These are phyloP conservation scores for Eonycteris spelaea DNA, from an alignment of 2,113 vertebrate species.

Conservation along the genomic window DNA sequence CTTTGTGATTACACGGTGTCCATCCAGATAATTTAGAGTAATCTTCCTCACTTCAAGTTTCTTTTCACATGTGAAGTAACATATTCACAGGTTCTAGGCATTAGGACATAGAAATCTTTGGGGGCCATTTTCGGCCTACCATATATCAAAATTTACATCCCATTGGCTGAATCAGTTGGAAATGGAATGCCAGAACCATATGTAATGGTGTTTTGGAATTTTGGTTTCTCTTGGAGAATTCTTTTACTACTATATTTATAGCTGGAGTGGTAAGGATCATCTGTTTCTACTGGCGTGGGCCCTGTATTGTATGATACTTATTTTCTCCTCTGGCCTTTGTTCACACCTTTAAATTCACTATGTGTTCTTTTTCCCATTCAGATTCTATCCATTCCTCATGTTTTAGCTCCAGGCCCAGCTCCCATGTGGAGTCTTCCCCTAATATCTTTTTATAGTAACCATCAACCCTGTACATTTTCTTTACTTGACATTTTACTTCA, in stretches of 20 bases:
- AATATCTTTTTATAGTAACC: conserved; percentile 1
- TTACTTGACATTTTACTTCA: conserved; percentile 22
- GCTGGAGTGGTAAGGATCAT: not conserved
- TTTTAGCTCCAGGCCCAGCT: not conserved
- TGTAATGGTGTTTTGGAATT: not conserved
- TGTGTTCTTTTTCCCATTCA: not conserved
- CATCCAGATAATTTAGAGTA: not conserved
- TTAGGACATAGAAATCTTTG: not conserved
- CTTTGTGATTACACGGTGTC: not conserved
- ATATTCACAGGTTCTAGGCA: not conserved
- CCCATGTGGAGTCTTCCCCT: not conserved
- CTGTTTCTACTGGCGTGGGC: not conserved
- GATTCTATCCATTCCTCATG: not conserved
- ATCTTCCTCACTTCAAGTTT: not conserved
- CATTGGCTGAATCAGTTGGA: not conserved
- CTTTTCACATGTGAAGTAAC: not conserved
- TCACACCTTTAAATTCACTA: not conserved
- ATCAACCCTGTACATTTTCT: not conserved
- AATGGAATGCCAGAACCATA: not conserved
- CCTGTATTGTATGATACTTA: not conserved
- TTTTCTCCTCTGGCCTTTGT: not conserved
- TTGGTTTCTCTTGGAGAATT: not conserved
- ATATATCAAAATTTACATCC: not conserved
- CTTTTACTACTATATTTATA: not conserved
- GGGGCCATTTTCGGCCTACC: not conserved